Base-by-base conservation (phyloP, 1,140 invertebrate genomes). In the Colletes gigas region DNA sequence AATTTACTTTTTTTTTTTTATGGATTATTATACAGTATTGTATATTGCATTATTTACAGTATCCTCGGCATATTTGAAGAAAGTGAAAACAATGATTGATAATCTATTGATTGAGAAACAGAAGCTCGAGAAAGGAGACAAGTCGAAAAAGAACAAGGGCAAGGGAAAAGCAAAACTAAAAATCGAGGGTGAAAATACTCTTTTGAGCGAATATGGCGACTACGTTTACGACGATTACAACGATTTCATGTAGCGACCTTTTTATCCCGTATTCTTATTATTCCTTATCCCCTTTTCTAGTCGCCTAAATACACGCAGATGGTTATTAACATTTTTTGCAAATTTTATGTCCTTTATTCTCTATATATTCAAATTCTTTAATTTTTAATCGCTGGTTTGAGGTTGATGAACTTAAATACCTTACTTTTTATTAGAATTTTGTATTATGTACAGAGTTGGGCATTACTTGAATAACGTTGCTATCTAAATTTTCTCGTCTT, bases 31-130 rank as follows among this genome's bases (percentile, higher is more conserved):
- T 15, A 70, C 21, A 30, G 39, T 57, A 44, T 57, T 57, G 41
- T 3, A 55, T 39, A 19, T 6, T 50, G 83, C 68, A 79, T 80
- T 47, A 78, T 73, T 89, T 89, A 12, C 90, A 97, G 96, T 98
- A 92, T 92, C 94, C 76, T 95, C 96, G 15, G 91, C 93, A 78
- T 95, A 96, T 87, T 95, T 98, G 83, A 97, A 97, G 87, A 97
- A 97, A 94, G 95, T 98, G 86, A 97, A 97, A 93, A 95, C 95
- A 84, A 95, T 94, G 73, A 92, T 98, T 83, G 97, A 97, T 92
- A 96, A 96, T 91, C 92, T 98, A 81, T 95, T 96, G 85, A 95
- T 96, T 83, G 97, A 98, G 91, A 98, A 98, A 92, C 93, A 96
- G 77, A 98, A 97, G 93, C 92, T 96, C 41, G 96, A 97, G 90